phyloP scores from a whole-genome alignment of 2,888 invertebrate genomes.

The Cheilosia grossa region DNA sequence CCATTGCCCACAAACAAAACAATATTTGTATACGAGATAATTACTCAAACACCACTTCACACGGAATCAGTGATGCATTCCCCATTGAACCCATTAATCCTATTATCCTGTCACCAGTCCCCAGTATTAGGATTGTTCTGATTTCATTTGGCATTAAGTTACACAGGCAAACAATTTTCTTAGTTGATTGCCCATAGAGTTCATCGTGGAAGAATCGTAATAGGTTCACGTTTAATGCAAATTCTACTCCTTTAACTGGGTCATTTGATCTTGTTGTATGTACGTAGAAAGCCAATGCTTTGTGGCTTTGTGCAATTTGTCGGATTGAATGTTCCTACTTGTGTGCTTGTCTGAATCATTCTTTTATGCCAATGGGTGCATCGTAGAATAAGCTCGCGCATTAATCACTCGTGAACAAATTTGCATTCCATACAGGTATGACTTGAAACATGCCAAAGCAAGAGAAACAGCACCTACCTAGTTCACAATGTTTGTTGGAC shows the following conservation, averaged over 20 bases:
- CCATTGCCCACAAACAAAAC: not conserved
- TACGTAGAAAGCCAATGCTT: not conserved
- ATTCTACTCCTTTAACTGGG: not conserved
- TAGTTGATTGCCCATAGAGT: not conserved
- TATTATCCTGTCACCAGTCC: conserved; percentile 31
- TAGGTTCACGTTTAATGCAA: not conserved
- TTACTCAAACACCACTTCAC: conserved; percentile 2
- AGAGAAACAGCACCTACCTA: too few species aligned
- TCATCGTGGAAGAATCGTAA: not conserved
- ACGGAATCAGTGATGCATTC: conserved; percentile 10
- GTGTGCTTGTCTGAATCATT: too few species aligned
- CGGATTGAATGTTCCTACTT: too few species aligned
- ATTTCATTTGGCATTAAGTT: conserved; percentile 17
- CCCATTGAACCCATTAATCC: conserved; percentile 24
- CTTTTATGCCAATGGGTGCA: too few species aligned
- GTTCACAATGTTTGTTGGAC: too few species aligned
- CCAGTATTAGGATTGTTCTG: conserved; percentile 5
- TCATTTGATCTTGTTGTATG: not conserved
- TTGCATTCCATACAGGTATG: too few species aligned
- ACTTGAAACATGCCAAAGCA: too few species aligned
- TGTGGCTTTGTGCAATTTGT: not conserved
- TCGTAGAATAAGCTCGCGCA: too few species aligned
- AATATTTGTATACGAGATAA: not conserved
- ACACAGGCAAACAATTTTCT: conserved; percentile 7
- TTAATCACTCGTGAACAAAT: too few species aligned